These are phyloP conservation scores for Micropoecilia bifurca DNA, from an alignment of 2,797 vertebrate species.

Conservation along the genomic window DNA sequence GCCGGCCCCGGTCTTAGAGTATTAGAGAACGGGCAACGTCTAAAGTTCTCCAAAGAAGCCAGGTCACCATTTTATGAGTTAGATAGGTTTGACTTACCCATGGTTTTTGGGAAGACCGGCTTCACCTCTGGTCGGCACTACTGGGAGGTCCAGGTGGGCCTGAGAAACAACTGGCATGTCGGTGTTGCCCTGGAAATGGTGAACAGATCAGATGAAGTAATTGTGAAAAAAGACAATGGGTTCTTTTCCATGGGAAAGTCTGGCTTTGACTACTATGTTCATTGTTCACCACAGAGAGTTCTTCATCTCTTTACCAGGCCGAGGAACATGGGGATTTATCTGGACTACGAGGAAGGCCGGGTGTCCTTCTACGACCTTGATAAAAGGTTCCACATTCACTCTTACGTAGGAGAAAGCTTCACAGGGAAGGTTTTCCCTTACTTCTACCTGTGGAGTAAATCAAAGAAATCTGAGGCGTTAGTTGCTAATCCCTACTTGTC, in stretches of 20 bases:
- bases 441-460: conserved; percentile 54
- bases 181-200: conserved; percentile 54
- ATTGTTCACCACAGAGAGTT: accelerated
- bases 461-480: conserved; percentile 47
- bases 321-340: conserved; percentile 49
- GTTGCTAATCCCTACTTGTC: neutral
- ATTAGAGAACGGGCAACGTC: conserved; percentile 7
- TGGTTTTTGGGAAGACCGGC: conserved; percentile 42
- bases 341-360: conserved; percentile 65
- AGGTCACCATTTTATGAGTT: accelerated
- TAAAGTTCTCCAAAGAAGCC: conserved; percentile 35
- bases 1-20: conserved; percentile 45
- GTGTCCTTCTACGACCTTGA: conserved; percentile 64
- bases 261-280: conserved; percentile 18
- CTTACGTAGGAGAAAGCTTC: conserved; percentile 55
- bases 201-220: neutral
- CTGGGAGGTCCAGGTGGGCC: conserved; percentile 67
- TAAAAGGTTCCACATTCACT: conserved; percentile 51
- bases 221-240: conserved; percentile 30
- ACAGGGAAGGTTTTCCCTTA: conserved; percentile 53
- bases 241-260: conserved; percentile 58
- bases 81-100: conserved; percentile 5
- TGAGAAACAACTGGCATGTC: conserved; percentile 47
- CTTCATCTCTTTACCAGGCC: conserved; percentile 47
- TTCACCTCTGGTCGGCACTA: conserved; percentile 65